These are phyloP conservation scores for Calyptommatus sinebrachiatus DNA, from an alignment of 2,113 vertebrate species.

Conservation along the genomic window DNA sequence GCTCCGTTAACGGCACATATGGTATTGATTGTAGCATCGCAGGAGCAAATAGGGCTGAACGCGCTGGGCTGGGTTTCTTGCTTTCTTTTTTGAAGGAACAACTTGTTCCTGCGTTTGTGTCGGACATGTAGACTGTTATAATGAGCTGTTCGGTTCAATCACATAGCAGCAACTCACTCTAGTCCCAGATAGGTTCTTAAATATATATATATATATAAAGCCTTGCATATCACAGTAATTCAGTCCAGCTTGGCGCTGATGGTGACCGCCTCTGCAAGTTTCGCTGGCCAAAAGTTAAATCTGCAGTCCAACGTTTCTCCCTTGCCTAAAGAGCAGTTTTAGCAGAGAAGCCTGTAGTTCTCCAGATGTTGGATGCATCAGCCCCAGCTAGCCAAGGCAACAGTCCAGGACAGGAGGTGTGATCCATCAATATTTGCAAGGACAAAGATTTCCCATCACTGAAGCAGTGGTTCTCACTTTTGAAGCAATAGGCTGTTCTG, in stretches of 20 bases:
- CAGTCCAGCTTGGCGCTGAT: not conserved
- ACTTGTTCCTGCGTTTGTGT: not conserved
- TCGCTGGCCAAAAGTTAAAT: not conserved
- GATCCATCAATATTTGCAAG: no score
- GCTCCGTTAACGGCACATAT: conserved; percentile 13
- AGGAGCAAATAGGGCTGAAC: not conserved
- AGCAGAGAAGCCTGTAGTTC: not conserved
- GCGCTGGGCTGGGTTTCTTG: not conserved
- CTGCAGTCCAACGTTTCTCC: not conserved
- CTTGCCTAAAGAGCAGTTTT: not conserved
- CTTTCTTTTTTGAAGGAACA: not conserved
- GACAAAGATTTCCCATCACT: no score
- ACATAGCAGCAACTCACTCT: not conserved
- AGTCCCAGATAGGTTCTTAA: not conserved
- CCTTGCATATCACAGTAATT: not conserved
- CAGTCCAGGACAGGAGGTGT: not conserved
- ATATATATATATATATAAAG: not conserved
- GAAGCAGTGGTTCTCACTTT: no score
- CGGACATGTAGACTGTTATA: not conserved
- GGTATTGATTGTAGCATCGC: conserved; percentile 2
- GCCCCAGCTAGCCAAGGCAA: not conserved
- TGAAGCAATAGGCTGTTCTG: no score
- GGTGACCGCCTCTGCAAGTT: not conserved
- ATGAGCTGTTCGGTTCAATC: not conserved
- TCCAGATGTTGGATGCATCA: not conserved